Percentiles rank a stretch among this genome's conserved stretches.
phyloP scores from a whole-genome alignment of 2,797 vertebrate species.

The Neosalanx taihuensis region DNA sequence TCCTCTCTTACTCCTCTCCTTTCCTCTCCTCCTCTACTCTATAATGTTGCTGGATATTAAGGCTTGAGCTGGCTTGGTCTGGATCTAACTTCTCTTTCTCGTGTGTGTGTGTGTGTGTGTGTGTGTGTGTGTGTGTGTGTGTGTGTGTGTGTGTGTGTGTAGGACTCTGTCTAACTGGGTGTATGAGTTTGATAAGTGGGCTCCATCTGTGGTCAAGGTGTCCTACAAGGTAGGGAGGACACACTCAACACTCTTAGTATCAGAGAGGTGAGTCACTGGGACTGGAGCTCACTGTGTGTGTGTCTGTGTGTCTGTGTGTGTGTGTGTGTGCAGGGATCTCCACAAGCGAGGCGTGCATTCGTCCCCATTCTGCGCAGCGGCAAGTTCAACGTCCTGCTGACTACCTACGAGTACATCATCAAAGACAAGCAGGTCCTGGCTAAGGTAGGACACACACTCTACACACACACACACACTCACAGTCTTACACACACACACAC shows the following conservation, averaged over 20 bases:
- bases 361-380: constrained; percentile 90
- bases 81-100: no score
- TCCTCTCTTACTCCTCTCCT: background rate
- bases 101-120: no score
- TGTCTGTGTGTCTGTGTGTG: background rate
- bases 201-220: constrained; percentile 91
- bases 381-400: constrained; percentile 95
- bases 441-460: constrained; percentile 74
- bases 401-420: constrained; percentile 97
- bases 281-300: background rate
- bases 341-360: constrained; percentile 86
- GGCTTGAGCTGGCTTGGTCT: no score
- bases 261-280: background rate
- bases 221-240: constrained; percentile 87
- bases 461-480: no score
- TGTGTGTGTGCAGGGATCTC: constrained; percentile 82
- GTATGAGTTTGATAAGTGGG: constrained; percentile 98
- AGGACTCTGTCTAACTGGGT: constrained; percentile 98
- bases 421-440: constrained; percentile 97
- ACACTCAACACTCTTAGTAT: no score
- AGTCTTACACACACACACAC: no score
- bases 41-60: no score
- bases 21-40: background rate
- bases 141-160: constrained; percentile 29
- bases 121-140: no score